phyloP scores from a whole-genome alignment of 2,888 invertebrate genomes.

The Cerceris ruficornis region DNA sequence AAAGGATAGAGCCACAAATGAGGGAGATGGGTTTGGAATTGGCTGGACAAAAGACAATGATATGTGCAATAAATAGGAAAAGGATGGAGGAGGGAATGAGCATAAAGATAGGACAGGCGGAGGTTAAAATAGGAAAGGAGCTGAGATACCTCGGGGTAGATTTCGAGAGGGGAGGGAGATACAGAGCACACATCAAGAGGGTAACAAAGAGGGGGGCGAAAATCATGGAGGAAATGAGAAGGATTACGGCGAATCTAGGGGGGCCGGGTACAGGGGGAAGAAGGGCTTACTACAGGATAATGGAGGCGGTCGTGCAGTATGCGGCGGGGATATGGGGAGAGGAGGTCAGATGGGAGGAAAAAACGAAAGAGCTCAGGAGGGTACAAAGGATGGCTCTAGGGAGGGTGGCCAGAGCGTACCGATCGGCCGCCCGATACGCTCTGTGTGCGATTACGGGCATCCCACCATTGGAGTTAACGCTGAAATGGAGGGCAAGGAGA shows the following conservation, averaged over 20 bases:
- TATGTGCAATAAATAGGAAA: not conserved
- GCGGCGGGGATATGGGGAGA: no score
- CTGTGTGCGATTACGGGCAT: not conserved
- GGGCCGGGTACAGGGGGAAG: not conserved
- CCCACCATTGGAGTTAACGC: not conserved
- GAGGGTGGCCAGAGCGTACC: not conserved
- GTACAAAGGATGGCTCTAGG: not conserved
- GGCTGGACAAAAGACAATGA: not conserved
- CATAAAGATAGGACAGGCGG: not conserved
- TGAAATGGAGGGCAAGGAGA: no score
- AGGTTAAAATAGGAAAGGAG: not conserved
- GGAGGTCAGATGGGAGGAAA: not conserved
- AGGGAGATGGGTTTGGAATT: not conserved
- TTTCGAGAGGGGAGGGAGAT: not conserved
- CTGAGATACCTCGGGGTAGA: not conserved
- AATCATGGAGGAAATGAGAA: not conserved
- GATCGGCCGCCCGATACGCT: not conserved
- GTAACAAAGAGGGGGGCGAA: not conserved
- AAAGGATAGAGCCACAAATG: not conserved
- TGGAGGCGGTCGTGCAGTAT: not conserved
- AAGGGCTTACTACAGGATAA: not conserved
- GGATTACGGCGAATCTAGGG: not conserved
- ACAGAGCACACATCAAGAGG: not conserved
- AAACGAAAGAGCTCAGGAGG: not conserved
- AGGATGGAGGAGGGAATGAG: no score